A percentile compares a stretch with the other conserved stretches of the same genome.
Evolutionary conservation across 1,140 invertebrate genomes (phyloP).

Genomic region (Tyrophagus putrescentiae): DNA sequence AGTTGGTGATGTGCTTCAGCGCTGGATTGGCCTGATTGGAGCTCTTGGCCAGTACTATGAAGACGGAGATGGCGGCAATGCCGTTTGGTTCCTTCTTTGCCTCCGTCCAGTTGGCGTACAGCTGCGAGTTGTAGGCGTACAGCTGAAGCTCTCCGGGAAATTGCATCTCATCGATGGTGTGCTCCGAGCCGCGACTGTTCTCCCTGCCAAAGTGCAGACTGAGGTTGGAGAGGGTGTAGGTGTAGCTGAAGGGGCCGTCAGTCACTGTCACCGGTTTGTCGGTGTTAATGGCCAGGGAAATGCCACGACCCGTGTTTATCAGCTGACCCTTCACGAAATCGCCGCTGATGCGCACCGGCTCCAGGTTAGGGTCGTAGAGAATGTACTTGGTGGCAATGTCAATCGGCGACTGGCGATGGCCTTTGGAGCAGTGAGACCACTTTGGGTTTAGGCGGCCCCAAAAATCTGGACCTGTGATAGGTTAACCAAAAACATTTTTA

Average conservation of each 20-base stretch:
- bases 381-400: slow-evolving; percentile 81
- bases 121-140: slow-evolving; percentile 84
- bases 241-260: slow-evolving; percentile 81
- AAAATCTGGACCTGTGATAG: slow-evolving; percentile 67
- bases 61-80: slow-evolving; percentile 74
- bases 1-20: slow-evolving; percentile 19
- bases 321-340: slow-evolving; percentile 45
- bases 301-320: slow-evolving; percentile 77
- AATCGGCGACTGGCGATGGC: slow-evolving; percentile 82
- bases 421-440: slow-evolving; percentile 87
- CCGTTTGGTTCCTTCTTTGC: slow-evolving; percentile 69
- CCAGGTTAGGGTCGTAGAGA: slow-evolving; percentile 72
- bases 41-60: slow-evolving; percentile 32
- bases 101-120: slow-evolving; percentile 91
- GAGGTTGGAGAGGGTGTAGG: slow-evolving; percentile 84
- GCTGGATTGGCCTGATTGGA: slow-evolving; percentile 10
- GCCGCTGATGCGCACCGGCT: slow-evolving; percentile 20
- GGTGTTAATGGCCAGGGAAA: slow-evolving; percentile 71
- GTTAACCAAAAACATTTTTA: slow-evolving; percentile 20
- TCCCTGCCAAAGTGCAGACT: slow-evolving; percentile 78
- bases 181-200: slow-evolving; percentile 58
- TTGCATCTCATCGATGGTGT: slow-evolving; percentile 74
- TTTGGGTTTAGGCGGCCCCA: slow-evolving; percentile 93
- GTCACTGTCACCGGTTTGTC: slow-evolving; percentile 64
- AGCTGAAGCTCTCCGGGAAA: slow-evolving; percentile 92